phyloP scores from a whole-genome alignment of 1,140 invertebrate species.

The Nasonia vitripennis region DNA sequence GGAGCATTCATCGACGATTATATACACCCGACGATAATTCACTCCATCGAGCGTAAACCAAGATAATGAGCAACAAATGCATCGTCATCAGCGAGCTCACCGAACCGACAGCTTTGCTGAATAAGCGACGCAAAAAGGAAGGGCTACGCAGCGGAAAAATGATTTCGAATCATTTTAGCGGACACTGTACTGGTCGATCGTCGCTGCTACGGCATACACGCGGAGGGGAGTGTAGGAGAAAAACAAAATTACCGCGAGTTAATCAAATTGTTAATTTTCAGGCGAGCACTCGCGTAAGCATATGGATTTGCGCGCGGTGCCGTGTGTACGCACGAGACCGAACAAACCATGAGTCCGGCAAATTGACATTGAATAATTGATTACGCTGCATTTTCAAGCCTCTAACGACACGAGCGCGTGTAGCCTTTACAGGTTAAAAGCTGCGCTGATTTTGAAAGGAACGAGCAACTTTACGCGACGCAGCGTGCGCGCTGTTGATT shows the following conservation, averaged over 20 bases:
- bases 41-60: neutral
- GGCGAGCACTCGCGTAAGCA: constrained; percentile 15
- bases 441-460: neutral
- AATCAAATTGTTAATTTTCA: constrained; percentile 44
- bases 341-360: constrained; percentile 34
- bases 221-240: neutral
- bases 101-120: neutral
- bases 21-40: no score
- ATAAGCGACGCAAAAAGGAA: neutral
- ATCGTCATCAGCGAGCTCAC: neutral
- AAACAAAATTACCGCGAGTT: constrained; percentile 21
- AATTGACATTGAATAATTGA: constrained; percentile 51
- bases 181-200: neutral
- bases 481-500: neutral
- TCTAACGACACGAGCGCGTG: neutral
- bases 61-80: neutral
- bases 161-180: neutral
- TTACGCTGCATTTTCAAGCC: constrained; percentile 20
- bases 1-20: neutral
- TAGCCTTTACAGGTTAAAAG: constrained; percentile 31
- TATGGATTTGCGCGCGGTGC: constrained; percentile 26
- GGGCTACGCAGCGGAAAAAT: neutral
- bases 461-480: no score
- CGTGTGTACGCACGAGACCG: neutral
- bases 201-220: no score